Base-by-base conservation (phyloP, 2,888 invertebrate species). In the Cataglyphis altisquamis region DNA sequence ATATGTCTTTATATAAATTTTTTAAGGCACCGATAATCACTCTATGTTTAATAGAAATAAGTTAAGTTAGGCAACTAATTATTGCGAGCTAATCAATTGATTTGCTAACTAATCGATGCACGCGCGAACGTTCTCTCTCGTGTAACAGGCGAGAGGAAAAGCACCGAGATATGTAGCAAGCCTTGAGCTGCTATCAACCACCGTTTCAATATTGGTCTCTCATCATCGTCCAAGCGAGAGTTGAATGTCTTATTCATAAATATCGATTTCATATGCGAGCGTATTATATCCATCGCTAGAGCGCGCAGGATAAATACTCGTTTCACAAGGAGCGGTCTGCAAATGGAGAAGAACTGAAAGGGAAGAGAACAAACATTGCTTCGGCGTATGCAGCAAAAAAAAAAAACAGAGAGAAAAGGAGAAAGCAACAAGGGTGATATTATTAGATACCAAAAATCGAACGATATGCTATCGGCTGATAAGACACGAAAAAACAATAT, bases 201-300 rank as follows among this genome's bases (percentile, higher is more conserved):
- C 32, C 21, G 18, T 21, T 78, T 78, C 78, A 70, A 72, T 80
- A 80, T 80, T 80, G 72, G 45, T 60, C 78, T 60, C 78, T 60
- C 78, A 80, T 80, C 78, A 70, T 12, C 78, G 70, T 70, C 78
- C 60, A 45, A 70, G 78, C 60, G 78, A 70, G 60, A 80, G 78
- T 80, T 80, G 78, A 80, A 83, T 70, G 68, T 70, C 63, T 80
- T 83, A 83, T 83, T 83, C 83, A 83, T 80, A 83, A 83, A 80
- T 77, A 83, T 83, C 80, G 83, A 80, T 80, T 80, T 32, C 21
- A 45, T 70, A 41, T 72, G 45, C 60, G n/a, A 80, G 60, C 45
- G 60, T 80, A 80, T 80, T 80, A 72, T 60, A 80, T 25, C 57
- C 72, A 45, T 45, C 72, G 36, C 72, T 60, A 80, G 67, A 77